Evolutionary conservation across 2,888 invertebrate species (phyloP), one percentile per base, ranked within the genome.

Genomic region (Pristionchus japonicus): DNA sequence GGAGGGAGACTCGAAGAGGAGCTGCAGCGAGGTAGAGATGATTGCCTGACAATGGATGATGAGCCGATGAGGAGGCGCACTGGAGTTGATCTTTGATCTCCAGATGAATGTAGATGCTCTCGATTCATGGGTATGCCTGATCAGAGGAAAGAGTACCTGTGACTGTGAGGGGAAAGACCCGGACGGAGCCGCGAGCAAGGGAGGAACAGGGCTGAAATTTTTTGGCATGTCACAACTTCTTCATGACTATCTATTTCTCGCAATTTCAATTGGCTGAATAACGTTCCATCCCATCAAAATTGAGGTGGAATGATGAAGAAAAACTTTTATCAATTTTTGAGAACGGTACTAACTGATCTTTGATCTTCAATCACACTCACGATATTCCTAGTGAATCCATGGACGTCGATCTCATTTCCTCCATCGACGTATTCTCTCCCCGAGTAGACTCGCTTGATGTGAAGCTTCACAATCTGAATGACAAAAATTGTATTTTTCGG

Each of bases 351-450:
- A 64, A n/a, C 37, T 74, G 80, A 47, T 80, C 80, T 47, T 80
- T 47, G 80, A 47, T 47, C 80, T 80, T 27, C 11, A 2, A 4
- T 15, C 20, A 27, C 2, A 85, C 85, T 64, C n/a, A 85, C 85
- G n/a, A 85, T 85, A 17, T 23, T 17, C 20, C 40, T 43, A 1
- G 61, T 40, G 40, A 85, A 40, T 40, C 85, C 85, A 52, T 85
- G 43, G 23, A 85, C n/a, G 40, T 57, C 64, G n/a, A 85, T 57
- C 85, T 85, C 85, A 20, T 13, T 27, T 15, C 47, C 64, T 13
- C 43, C 40, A 27, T 85, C 85, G 27, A 85, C 85, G 43, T 85
- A 85, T 31, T 85, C 85, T 20, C 85, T 61, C 9, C 85, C 85
- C 4, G 85, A 64, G 64, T 52, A 85, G 85, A 85, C 47, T 7